Evolutionary conservation across 2,888 invertebrate genomes (phyloP), one percentile per base, ranked within the genome.

Genomic region (Sipha maydis): DNA sequence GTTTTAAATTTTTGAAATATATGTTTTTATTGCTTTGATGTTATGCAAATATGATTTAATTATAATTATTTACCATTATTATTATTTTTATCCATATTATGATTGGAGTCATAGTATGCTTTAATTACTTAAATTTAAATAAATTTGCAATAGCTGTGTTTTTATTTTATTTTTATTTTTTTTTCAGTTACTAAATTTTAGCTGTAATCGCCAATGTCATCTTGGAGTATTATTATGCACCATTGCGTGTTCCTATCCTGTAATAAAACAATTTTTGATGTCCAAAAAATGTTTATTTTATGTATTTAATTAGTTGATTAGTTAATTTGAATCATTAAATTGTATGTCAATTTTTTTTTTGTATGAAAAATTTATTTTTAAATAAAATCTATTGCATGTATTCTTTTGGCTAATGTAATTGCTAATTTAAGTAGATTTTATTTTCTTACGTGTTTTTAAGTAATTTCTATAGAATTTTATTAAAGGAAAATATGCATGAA

Each of bases 131-230:
- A 48, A 19, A 41, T 31, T 83, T 56, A 38, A 73, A 34, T 73
- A 1, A 34, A 71, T 80, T 79, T 41, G 34, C 71, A 21, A 78
- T 79, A 75, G 54, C 34, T 83, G 31, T 56, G 14, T 56, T 56
- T 56, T 56, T 14, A 9, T 28, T 28, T 69, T 41, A 34, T 75
- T 75, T 75, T 73, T 79, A 34, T 89, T 71, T 78, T 19, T 79
- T 89, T 89, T 89, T 89, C 83, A 83, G 83, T 83, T 89, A 83
- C 77, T 89, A 83, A 76, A 83, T 76, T 79, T 86, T 41, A 75
- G 86, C 73, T 80, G 73, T 80, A 75, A 61, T 88, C 73, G 31
- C 73, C 79, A 88, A 88, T 80, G 38, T 41, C 80, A 75, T 80
- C 34, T 56, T 38, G 79, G 41, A 80, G 56, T 88, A 56, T 85